Conservation (phyloP, 2,113 vertebrate species). For the Muntiacus reevesi region DNA sequence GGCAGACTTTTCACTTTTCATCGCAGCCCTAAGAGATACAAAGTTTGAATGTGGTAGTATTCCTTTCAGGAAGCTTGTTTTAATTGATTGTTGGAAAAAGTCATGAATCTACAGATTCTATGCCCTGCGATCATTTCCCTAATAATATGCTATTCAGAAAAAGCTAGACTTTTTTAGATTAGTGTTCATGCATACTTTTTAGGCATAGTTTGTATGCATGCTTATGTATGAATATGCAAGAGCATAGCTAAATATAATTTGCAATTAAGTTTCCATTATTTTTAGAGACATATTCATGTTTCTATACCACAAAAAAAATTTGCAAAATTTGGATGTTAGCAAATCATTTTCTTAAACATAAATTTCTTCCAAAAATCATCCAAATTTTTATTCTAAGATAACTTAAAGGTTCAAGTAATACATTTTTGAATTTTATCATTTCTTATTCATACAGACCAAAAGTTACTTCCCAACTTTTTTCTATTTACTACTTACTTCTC, state of each 20-base stretch:
- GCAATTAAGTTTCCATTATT: background rate
- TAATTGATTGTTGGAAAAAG: background rate
- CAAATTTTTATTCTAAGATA: conserved; percentile 39
- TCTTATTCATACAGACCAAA: conserved; percentile 18
- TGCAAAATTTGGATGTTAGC: background rate
- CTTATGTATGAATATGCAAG: background rate
- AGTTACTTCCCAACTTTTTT: conserved; percentile 47
- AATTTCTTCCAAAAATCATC: background rate
- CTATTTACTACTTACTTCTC: conserved; percentile 67
- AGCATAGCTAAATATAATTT: background rate
- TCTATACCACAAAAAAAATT: background rate
- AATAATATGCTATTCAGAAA: background rate
- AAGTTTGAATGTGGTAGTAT: background rate
- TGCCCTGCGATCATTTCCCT: background rate
- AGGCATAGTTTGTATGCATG: background rate
- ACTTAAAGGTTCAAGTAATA: conserved; percentile 66
- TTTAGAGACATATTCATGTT: background rate
- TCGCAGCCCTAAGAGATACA: background rate
- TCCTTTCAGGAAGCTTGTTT: background rate
- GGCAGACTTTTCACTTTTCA: background rate
- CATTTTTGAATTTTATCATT: background rate
- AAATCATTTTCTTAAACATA: background rate
- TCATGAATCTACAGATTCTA: background rate
- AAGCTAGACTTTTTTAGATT: background rate
- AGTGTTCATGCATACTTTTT: background rate